Evolutionary conservation across 2,888 invertebrate genomes (phyloP), one percentile per base, ranked within the genome.

Genomic region (Oligia latruncula): DNA sequence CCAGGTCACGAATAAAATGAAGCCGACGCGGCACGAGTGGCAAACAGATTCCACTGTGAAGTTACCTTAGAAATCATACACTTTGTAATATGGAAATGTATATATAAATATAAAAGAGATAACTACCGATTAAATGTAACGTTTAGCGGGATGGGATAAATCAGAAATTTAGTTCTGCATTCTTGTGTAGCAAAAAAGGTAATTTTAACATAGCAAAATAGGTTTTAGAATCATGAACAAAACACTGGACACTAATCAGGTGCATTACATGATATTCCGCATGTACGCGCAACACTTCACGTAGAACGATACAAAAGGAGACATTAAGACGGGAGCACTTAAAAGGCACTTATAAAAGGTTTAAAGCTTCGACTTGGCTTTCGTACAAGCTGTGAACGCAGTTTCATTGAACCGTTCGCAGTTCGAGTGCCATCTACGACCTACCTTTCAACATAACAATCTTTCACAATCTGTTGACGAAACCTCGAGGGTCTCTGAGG

Each of bases 351-450:
- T 81, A 78, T 55, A 88, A 89, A 90, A 85, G 90, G 90, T 86
- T 80, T 87, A 75, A 83, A 88, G 84, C 71, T 82, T 80, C 77
- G 74, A 83, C 85, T 74, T 68, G 74, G 86, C 79, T 83, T 86
- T 86, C 74, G 70, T 80, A 80, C 77, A 78, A 81, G 88, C 87
- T 88, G 87, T 87, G 89, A 89, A 84, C 87, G 88, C 87, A 90
- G 84, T 92, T 90, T 88, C 87, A 92, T 91, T 90, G 90, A 91
- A 88, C 89, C 90, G 86, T 86, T 88, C 89, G 81, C 82, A 81
- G 82, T 89, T 91, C 85, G 87, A 88, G 87, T 80, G 52, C 79
- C 90, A 78, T 87, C 86, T 77, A 76, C 81, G 17, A 77, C 81
- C 79, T 74, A 82, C 88, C 71, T 84, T 72, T 74, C 82, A 77